phyloP scores from a whole-genome alignment of 2,888 invertebrate genomes.

The Cheilosia vulpina region DNA sequence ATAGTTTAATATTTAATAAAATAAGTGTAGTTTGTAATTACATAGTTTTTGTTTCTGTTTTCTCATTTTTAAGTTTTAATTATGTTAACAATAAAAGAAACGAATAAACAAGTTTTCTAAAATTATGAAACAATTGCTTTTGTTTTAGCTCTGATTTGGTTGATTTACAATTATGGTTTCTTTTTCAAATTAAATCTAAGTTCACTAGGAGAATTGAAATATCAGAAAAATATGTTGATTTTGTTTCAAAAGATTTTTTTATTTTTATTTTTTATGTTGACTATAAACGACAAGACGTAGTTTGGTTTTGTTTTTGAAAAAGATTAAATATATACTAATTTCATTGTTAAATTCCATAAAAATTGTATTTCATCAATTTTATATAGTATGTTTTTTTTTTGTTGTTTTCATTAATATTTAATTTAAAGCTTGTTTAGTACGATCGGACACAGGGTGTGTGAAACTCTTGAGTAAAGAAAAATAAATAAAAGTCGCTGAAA shows the following conservation, averaged over 20 bases:
- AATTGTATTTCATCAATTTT: conserved; percentile 37
- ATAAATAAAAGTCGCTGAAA: conserved; percentile 16
- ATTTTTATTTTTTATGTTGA: conserved; percentile 19
- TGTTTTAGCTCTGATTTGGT: conserved; percentile 61
- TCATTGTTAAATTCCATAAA: conserved; percentile 38
- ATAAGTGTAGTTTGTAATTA: conserved; percentile 74
- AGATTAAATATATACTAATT: conserved; percentile 59
- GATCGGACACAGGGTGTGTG: conserved; percentile 63
- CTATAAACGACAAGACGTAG: conserved; percentile 64
- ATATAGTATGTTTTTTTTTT: conserved; percentile 48
- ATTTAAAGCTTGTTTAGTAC: conserved; percentile 73
- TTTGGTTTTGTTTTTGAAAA: conserved; percentile 34
- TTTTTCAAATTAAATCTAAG: conserved; percentile 73
- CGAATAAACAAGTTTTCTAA: conserved; percentile 71
- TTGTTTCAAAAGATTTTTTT: conserved; percentile 22
- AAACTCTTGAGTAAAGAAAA: conserved; percentile 28
- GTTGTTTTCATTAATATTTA: conserved; percentile 30
- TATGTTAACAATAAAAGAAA: conserved; percentile 73
- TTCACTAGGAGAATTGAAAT: conserved; percentile 73
- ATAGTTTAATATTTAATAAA: conserved; percentile 75
- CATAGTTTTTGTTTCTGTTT: conserved; percentile 64
- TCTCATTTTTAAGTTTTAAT: conserved; percentile 59
- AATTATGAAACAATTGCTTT: conserved; percentile 68
- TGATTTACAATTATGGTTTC: conserved; percentile 50
- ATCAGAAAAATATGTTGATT: conserved; percentile 71